Conservation (phyloP, 2,113 vertebrate species). For the Corythornis vintsioides region DNA sequence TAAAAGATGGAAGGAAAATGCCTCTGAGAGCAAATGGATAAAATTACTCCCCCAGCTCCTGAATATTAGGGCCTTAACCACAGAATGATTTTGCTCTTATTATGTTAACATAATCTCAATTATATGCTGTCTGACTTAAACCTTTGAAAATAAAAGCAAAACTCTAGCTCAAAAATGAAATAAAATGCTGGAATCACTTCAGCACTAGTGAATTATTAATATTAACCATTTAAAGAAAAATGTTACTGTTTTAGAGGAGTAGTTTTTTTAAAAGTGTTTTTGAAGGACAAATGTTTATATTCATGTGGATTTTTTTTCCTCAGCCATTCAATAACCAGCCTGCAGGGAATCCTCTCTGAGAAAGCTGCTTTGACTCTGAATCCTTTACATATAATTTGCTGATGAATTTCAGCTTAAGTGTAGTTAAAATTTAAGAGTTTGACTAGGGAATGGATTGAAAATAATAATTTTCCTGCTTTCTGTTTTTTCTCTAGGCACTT, state of each 20-base stretch:
- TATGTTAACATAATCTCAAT: background rate
- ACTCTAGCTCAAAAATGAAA: background rate
- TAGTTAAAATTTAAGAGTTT: slow-evolving; percentile 24
- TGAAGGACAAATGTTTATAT: slow-evolving; percentile 1
- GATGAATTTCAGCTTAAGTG: slow-evolving; percentile 46
- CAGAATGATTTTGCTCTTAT: background rate
- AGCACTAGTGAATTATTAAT: background rate
- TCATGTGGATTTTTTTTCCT: background rate
- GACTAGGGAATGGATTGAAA: slow-evolving; percentile 17
- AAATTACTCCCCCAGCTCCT: background rate
- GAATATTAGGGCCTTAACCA: background rate
- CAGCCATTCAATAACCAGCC: background rate
- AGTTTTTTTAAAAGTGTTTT: background rate
- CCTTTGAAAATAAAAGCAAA: background rate
- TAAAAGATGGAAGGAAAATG: background rate
- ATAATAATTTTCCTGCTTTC: slow-evolving; percentile 35
- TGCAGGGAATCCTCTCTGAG: background rate
- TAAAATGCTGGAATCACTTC: background rate
- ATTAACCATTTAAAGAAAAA: slow-evolving; percentile 25
- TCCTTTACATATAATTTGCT: slow-evolving; percentile 30
- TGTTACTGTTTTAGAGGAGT: background rate
- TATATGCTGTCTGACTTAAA: background rate
- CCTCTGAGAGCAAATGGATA: background rate
- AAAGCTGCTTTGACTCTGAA: background rate
- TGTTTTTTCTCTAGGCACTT: slow-evolving; percentile 22